Conservation (phyloP, 2,888 invertebrate species). For the Machimus atricapillus region DNA sequence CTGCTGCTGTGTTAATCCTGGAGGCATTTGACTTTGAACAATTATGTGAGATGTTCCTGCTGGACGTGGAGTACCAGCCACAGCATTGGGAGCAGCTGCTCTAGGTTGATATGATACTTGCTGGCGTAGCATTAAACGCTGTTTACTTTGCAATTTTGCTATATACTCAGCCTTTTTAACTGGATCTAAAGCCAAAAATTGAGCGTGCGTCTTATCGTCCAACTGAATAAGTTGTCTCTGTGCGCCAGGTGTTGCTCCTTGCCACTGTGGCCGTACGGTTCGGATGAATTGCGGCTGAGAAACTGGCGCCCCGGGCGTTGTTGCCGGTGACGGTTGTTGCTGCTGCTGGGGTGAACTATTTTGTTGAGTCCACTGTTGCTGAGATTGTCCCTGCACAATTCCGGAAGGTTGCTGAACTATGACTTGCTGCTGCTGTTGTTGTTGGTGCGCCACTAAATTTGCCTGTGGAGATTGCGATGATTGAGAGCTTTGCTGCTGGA, state of each 20-base stretch:
- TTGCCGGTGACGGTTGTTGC: constrained; percentile 61
- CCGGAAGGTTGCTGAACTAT: constrained; percentile 47
- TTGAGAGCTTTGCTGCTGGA: constrained; percentile 55
- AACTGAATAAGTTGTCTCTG: constrained; percentile 79
- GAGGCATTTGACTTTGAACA: constrained; percentile 73
- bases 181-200: constrained; percentile 81
- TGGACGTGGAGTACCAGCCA: constrained; percentile 62
- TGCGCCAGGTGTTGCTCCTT: constrained; percentile 54
- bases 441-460: constrained; percentile 62
- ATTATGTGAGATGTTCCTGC: constrained; percentile 70
- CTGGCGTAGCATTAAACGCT: constrained; percentile 67
- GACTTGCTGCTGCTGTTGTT: constrained; percentile 63
- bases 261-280: constrained; percentile 54
- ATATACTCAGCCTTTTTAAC: constrained; percentile 82
- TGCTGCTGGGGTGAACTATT: constrained; percentile 49
- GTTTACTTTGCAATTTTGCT: constrained; percentile 73
- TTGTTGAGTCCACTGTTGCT: constrained; percentile 66
- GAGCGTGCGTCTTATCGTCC: constrained; percentile 83
- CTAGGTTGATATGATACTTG: constrained; percentile 63
- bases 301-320: constrained; percentile 48
- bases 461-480: constrained; percentile 51
- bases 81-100: constrained; percentile 59
- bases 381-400: constrained; percentile 58
- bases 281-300: constrained; percentile 51
- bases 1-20: constrained; percentile 70